Conservation (phyloP, 2,888 invertebrate species). For the Ichneumoninae sp. region DNA sequence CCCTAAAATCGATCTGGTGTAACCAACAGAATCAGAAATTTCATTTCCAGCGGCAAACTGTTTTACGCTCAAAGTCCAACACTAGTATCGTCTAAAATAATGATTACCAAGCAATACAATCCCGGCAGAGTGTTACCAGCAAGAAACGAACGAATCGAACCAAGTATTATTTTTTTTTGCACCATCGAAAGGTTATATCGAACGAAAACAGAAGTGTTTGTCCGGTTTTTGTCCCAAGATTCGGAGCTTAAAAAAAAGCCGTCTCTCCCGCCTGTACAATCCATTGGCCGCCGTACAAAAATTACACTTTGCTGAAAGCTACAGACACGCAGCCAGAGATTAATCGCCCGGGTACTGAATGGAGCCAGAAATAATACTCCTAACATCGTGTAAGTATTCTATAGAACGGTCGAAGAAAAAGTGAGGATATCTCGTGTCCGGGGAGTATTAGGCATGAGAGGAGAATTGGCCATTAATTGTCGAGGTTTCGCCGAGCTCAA, state of each 20-base stretch:
- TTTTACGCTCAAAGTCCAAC: background rate
- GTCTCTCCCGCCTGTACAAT: background rate
- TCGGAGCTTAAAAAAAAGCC: background rate
- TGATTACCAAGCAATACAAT: background rate
- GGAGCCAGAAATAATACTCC: slow-evolving; percentile 43
- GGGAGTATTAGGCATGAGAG: slow-evolving; percentile 41
- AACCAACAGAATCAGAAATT: too few relatives aligned
- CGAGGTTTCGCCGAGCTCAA: slow-evolving; percentile 1
- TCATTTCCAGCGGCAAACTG: too few relatives aligned
- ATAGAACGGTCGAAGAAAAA: slow-evolving; percentile 7
- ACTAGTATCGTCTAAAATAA: background rate
- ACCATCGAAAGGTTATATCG: background rate
- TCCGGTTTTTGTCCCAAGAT: background rate
- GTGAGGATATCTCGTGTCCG: slow-evolving; percentile 52
- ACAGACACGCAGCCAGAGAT: slow-evolving; percentile 36
- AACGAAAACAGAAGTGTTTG: background rate
- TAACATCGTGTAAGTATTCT: slow-evolving; percentile 24
- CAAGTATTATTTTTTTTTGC: background rate
- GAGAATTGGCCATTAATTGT: slow-evolving; percentile 56
- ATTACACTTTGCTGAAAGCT: background rate
- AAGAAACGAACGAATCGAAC: background rate
- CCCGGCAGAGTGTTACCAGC: background rate
- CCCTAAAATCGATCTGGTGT: too few relatives aligned
- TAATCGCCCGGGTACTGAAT: slow-evolving; percentile 48
- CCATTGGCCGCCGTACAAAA: background rate